Evolutionary conservation across 2,888 invertebrate genomes (phyloP), one percentile per base, ranked within the genome.

Genomic region (Corbicula japonica): DNA sequence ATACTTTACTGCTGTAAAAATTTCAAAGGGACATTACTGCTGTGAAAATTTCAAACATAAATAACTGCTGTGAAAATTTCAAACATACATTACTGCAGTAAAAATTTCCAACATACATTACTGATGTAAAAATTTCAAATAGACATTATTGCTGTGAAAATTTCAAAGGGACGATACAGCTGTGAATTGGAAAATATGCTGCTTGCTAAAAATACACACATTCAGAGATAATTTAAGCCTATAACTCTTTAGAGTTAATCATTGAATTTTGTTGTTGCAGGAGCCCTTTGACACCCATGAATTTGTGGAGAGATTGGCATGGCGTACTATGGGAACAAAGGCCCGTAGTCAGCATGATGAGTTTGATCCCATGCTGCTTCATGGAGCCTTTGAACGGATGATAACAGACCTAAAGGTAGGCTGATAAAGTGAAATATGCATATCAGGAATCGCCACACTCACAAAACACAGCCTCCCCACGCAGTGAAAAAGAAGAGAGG

Each of bases 241-340:
- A n/a, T n/a, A n/a, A n/a, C n/a, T n/a, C n/a, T n/a, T 58, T 58
- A 23, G 8, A 58, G 18, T 58, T 21, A 30, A 23, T 10, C 10
- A n/a, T 21, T 12, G 21, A 15, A 34, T 60, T 15, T 44, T 63
- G 0, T 63, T 6, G 26, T 74, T 87, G n/a, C 89, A 99, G 98
- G 98, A 98, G 92, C 98, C 98, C 0, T 99, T 99, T 93, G 98
- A 98, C 94, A 96, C 98, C 15, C 97, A 98, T 91, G 99, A 99
- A 93, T 99, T 99, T 94, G 98, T 99, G 1, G 99, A 99, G 93
- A 95, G 98, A 70, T 95, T 99, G 91, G 99, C 99, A 46, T 98
- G 99, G 96, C 95, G 98, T 87, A 97, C 98, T 61, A 97, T 97
- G 92, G 95, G 95, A 52, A 95, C 95, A 84, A 95, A 95, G 23